Base-by-base conservation (phyloP, 92 coral and sea anemone species). In the Zoanthus sansibaricus region DNA sequence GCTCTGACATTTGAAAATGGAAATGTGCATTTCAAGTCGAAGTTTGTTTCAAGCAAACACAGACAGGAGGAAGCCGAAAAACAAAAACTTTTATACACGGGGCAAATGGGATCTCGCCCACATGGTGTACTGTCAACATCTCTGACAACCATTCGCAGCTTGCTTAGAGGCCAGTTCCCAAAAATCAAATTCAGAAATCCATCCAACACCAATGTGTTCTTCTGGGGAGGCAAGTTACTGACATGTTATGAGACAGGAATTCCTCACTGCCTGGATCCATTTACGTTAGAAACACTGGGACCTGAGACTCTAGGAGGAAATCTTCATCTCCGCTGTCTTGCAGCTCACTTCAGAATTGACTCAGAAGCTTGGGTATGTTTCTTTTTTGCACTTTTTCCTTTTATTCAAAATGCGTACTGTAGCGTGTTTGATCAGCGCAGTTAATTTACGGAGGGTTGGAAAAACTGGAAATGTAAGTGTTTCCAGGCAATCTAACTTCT, bases 151-250 rank as follows among this genome's bases (percentile, higher is more conserved):
- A 44, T 90, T 6, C 77, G 94, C 86, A 88, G 86, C 76, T 83
- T 91, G 20, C 51, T 91, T 31, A 78, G 76, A 74, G 92, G 94
- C 37, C 87, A 58, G 69, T 30, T 89, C 9, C 89, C 96, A 33
- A 58, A 21, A 33, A 21, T 94, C 11, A 59, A 56, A 8, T 94
- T 94, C 33, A 90, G 98, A 30, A 94, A 94, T 52, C 98, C 98
- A 0, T 94, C 98, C n/a, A 94, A 94, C 71, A 94, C 98, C 11
- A 94, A 94, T 37, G 94, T 91, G 52, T 94, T 94, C 46, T 93
- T 86, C 86, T 94, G 98, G 98, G 98, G 98, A 58, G 98, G 98
- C 76, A 94, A 94, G 96, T 87, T 94, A 46, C 56, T 94, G 18
- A 94, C 98, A 32, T 91, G 98, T 70, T 94, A 93, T 66, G 98